Conservation (phyloP, 2,888 invertebrate species). For the Mesorhabditis spiculigera region DNA sequence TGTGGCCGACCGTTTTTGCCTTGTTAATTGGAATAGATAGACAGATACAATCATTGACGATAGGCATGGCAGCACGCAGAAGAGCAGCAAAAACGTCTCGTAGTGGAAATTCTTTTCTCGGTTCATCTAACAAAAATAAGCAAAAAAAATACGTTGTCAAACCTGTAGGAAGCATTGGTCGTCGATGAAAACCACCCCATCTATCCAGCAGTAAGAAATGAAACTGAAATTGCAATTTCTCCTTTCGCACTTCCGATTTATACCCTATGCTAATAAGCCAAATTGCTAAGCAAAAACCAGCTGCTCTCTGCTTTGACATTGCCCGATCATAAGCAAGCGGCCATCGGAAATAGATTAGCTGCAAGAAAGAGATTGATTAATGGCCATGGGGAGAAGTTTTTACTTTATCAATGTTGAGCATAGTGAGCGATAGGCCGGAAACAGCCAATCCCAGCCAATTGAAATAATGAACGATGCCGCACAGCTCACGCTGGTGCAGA, state of each 20-base stretch:
- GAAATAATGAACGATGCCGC: conserved; percentile 53
- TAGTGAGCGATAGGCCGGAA: conserved; percentile 54
- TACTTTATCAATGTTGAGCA: conserved; percentile 54
- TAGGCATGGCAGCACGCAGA: conserved; percentile 54
- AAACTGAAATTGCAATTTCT: conserved; percentile 34
- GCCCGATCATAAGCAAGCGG: conserved; percentile 53
- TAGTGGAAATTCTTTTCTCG: conserved; percentile 52
- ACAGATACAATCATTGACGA: conserved; percentile 56
- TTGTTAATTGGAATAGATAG: conserved; percentile 52
- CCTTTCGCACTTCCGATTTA: neutral
- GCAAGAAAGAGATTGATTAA: conserved; percentile 11
- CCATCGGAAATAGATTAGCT: conserved; percentile 57
- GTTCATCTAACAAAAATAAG: conserved; percentile 38
- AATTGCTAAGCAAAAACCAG: conserved; percentile 47
- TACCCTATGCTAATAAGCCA: conserved; percentile 56
- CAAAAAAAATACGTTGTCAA: too few species aligned
- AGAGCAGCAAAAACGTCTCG: conserved; percentile 53
- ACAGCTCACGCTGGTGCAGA: conserved; percentile 48
- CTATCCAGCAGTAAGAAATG: conserved; percentile 56
- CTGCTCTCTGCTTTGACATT: conserved; percentile 56
- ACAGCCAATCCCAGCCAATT: conserved; percentile 57
- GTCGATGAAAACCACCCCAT: conserved; percentile 52
- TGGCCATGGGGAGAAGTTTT: conserved; percentile 3
- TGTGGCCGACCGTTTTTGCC: conserved; percentile 35
- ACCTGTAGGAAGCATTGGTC: conserved; percentile 49